Evolutionary conservation across 2,113 vertebrate species (phyloP), one percentile per base, ranked within the genome.

Genomic region (Cariama cristata): DNA sequence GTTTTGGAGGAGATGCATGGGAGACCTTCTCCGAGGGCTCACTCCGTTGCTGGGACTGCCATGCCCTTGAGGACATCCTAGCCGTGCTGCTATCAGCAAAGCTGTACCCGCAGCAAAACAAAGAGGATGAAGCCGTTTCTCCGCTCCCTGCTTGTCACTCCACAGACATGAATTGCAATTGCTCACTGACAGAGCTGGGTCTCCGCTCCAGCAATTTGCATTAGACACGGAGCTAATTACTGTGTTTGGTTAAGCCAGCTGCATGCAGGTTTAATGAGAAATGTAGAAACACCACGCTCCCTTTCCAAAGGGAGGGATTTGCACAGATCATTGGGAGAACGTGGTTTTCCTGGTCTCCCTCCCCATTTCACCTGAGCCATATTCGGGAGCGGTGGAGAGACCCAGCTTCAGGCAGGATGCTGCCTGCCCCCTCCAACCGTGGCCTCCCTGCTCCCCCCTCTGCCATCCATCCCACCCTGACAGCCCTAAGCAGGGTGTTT

Each of bases 181-280:
- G 53, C 52, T 64, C 5, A 6, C 28, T 17, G n/a, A 12, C 68
- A 14, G 55, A 42, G 67, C 20, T 35, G 69, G 71, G 49, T 35
- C 55, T 68, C n/a, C 42, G 14, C 11, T 73, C 4, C 0, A 45
- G 42, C 58, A 18, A 81, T 91, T 87, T 86, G 90, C 90, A 21
- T 95, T 79, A 88, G 83, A 59, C 71, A 35, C 27, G 19, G 85
- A 55, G 76, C 88, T 95, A 95, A 95, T 97, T 89, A 92, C 59
- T 59, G 44, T 68, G 27, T 88, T 86, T 40, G 42, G 59, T 94
- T 83, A 88, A 95, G 93, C 88, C 93, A 97, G 32, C 90, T 86
- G 90, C 81, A 56, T 16, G 58, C 59, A 44, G 62, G 53, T 95
- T 88, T 91, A 89, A 76, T 66, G 69, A 84, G 90, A 94, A 66